Percentiles rank a stretch among this genome's conserved stretches.
These are phyloP conservation scores for Heliocidaris tuberculata DNA, from an alignment of 35 echinoderm and acorn worm species.

Conservation along the genomic window DNA sequence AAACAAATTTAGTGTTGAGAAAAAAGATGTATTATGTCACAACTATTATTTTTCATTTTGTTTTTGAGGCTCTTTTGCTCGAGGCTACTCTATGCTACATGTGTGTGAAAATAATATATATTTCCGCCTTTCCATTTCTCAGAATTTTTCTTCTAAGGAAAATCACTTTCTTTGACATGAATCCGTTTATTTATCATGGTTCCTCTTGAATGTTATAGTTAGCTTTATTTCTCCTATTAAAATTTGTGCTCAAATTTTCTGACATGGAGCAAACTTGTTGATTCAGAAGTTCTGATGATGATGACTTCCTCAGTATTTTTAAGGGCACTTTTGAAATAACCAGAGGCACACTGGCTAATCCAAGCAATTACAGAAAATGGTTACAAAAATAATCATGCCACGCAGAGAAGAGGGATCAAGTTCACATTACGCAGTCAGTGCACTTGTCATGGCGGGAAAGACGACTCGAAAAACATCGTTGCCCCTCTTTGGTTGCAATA, in stretches of 20 bases:
- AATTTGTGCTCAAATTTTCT: neutral
- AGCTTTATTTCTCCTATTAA: neutral
- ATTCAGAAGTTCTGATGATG: conserved; percentile 28
- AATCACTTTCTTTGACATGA: neutral
- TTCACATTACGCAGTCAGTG: conserved; percentile 30
- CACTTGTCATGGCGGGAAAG: neutral
- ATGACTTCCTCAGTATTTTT: conserved; percentile 4
- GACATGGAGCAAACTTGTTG: neutral
- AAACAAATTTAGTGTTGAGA: no score
- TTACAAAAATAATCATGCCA: conserved; percentile 13
- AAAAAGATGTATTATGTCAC: no score
- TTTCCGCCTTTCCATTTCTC: no score
- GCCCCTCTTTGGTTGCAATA: neutral
- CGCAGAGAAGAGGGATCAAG: neutral
- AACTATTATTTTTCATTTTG: no score
- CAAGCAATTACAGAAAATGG: conserved; percentile 17
- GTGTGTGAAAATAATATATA: no score
- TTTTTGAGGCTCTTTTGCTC: no score
- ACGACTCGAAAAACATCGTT: conserved; percentile 16
- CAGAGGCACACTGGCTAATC: neutral
- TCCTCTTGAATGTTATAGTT: neutral
- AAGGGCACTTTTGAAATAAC: neutral
- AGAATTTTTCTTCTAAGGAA: neutral
- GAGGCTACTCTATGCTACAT: no score
- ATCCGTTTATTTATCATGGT: no score